phyloP scores from a whole-genome alignment of 2,888 invertebrate species.

The Eupsilia transversa region DNA sequence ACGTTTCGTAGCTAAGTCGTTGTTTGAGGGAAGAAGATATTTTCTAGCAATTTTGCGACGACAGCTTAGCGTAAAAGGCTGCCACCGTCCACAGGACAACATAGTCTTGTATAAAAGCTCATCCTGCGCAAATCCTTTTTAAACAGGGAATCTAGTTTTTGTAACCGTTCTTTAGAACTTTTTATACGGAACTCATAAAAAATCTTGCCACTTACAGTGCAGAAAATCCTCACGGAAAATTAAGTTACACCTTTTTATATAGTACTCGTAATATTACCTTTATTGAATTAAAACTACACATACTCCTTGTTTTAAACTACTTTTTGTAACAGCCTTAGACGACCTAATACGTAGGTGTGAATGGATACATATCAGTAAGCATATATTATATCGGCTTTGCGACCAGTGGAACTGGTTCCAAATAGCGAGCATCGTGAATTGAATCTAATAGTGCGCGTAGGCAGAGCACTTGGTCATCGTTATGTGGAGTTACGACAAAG shows the following conservation, averaged over 20 bases:
- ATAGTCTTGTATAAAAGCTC: slow-evolving; percentile 71
- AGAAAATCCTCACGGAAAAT: background rate
- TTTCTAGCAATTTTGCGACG: slow-evolving; percentile 73
- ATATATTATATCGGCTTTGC: slow-evolving; percentile 63
- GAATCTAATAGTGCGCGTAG: slow-evolving; percentile 80
- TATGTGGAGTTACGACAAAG: slow-evolving; percentile 56
- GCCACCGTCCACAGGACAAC: slow-evolving; percentile 60
- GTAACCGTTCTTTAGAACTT: slow-evolving; percentile 26
- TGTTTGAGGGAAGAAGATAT: slow-evolving; percentile 72
- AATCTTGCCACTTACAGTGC: background rate
- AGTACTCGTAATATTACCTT: background rate
- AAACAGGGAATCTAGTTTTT: slow-evolving; percentile 27
- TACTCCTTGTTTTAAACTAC: background rate
- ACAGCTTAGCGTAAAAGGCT: slow-evolving; percentile 69
- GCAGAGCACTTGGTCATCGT: slow-evolving; percentile 70
- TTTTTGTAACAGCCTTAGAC: background rate
- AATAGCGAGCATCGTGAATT: slow-evolving; percentile 74
- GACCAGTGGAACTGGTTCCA: slow-evolving; percentile 68
- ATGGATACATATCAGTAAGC: slow-evolving; percentile 56
- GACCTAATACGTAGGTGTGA: slow-evolving; percentile 45
- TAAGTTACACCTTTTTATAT: background rate
- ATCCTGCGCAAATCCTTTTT: slow-evolving; percentile 65
- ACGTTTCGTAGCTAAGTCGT: slow-evolving; percentile 38
- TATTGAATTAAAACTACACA: background rate
- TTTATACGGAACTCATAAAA: slow-evolving; percentile 10